phyloP scores from a whole-genome alignment of 2,113 vertebrate genomes.

The Lichenostomus cassidix region DNA sequence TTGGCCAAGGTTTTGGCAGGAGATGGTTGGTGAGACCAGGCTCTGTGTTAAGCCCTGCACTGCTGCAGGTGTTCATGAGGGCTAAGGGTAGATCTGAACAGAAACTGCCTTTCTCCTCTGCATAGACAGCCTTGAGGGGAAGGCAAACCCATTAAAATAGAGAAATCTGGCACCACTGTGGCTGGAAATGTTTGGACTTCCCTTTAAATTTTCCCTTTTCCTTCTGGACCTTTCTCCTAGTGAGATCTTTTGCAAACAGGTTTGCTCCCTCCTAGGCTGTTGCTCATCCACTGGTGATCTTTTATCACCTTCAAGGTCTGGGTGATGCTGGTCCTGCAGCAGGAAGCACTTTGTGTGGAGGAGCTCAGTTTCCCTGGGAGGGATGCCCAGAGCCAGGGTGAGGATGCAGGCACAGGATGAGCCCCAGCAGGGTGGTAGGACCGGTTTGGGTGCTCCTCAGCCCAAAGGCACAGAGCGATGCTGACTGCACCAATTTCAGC shows the following conservation, averaged over 20 bases:
- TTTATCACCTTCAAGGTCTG: neutral
- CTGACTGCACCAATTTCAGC: neutral
- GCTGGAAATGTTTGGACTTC: neutral
- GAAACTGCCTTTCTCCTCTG: neutral
- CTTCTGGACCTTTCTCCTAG: neutral
- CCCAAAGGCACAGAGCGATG: neutral
- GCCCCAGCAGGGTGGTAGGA: fast-evolving
- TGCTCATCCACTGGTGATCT: neutral
- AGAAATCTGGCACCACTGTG: neutral
- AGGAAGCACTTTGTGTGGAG: neutral
- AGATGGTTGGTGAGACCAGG: neutral
- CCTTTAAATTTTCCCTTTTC: neutral
- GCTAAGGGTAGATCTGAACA: neutral
- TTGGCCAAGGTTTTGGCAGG: neutral
- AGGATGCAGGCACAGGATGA: neutral
- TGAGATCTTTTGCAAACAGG: fast-evolving
- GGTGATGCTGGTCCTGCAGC: fast-evolving
- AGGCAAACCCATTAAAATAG: neutral
- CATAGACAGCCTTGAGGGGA: neutral
- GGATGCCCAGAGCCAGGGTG: neutral
- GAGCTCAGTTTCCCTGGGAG: neutral
- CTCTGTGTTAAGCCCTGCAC: neutral
- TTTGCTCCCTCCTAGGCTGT: neutral
- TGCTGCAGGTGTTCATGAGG: neutral
- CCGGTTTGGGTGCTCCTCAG: fast-evolving